Percentiles rank a stretch among this genome's conserved stretches.
These are phyloP conservation scores for Elysia chlorotica DNA, from an alignment of 1,140 invertebrate genomes.

Conservation along the genomic window DNA sequence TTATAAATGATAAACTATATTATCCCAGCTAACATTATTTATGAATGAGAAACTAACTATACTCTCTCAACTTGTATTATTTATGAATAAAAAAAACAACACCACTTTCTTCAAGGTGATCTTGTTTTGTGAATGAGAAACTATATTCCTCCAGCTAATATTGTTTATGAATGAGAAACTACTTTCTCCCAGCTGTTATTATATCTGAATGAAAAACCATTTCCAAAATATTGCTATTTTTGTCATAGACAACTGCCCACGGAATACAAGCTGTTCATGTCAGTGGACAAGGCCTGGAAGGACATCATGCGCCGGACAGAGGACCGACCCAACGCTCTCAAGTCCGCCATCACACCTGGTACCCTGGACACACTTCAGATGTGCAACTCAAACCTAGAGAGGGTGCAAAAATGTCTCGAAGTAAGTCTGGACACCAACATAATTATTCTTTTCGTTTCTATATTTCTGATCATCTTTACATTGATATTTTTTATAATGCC, in stretches of 20 bases:
- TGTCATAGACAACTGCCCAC: constrained; percentile 73
- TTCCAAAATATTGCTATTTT: no score
- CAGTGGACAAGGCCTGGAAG: constrained; percentile 85
- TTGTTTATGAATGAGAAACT: no score
- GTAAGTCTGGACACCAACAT: constrained; percentile 34
- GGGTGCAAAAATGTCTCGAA: constrained; percentile 61
- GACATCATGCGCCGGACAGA: constrained; percentile 72
- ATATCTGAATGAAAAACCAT: no score
- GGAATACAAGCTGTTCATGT: constrained; percentile 79
- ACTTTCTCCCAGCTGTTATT: no score
- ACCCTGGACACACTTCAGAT: constrained; percentile 57
- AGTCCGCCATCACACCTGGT: constrained; percentile 56
- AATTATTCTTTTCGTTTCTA: not conserved
- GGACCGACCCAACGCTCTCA: constrained; percentile 60
- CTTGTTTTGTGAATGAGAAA: not conserved
- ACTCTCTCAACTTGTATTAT: no score
- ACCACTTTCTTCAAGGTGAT: no score
- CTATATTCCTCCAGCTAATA: no score
- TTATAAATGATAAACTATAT: no score
- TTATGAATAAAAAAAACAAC: no score
- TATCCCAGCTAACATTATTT: no score
- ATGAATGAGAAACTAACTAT: no score
- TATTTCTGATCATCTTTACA: not conserved
- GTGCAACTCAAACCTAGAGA: constrained; percentile 56
- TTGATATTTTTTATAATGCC: not conserved